Base-by-base conservation (phyloP, 2,888 invertebrate species). In the Dinocampus coccinellae region DNA sequence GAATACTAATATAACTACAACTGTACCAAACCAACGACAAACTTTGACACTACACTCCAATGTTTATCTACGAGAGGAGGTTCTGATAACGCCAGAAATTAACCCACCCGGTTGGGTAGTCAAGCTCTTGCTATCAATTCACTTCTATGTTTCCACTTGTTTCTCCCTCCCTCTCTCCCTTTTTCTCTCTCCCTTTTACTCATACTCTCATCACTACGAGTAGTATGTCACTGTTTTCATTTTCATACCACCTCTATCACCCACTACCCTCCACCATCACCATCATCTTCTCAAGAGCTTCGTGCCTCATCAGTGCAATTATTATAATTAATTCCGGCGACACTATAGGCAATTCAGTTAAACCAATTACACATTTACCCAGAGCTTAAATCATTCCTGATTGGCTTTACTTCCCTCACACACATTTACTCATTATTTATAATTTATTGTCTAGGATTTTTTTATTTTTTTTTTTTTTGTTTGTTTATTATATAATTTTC, bases 51-150 rank as follows among this genome's bases (percentile, higher is more conserved):
- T 70, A 62, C 74, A 73, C 68, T 78, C 72, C 69, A 78, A 80
- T 77, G 79, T 75, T 77, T 78, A 79, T 79, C 79, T 72, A 69
- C 55, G 34, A 62, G 47, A 53, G 47, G 64, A 70, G 72, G 58
- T 75, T 74, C 73, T 73, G 80, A 79, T 81, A 82, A 79, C 72
- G 73, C 73, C 75, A 70, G 69, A 68, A 79, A 83, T 77, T 80
- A 80, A 76, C 77, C 75, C 64, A 75, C 52, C 24, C 55, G 39
- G 47, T 42, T 16, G 47, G 47, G 47, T 47, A 47, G 47, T 47
- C 47, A 64, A 16, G 6, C 70, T 63, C 53, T 53, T 24, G n/a
- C 73, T 29, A 29, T 65, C 36, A 36, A 34, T 47, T 47, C 62
- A 9, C 52, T 20, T 36, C 36, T 20, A 20, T 36, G n/a, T 26